phyloP scores from a whole-genome alignment of 2,888 invertebrate species.

The Crioceris asparagi region DNA sequence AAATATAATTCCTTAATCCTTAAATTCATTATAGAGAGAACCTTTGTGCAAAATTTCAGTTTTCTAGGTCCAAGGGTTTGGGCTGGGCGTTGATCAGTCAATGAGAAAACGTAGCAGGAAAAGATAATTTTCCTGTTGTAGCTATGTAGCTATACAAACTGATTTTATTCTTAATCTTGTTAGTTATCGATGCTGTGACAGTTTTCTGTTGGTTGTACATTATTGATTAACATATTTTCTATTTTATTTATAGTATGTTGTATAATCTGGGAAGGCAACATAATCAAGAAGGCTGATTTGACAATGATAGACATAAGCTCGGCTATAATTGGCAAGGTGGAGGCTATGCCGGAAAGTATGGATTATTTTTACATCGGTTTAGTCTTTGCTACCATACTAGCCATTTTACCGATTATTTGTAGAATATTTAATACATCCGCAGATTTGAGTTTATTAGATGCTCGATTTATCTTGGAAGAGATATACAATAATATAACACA shows the following conservation, averaged over 20 bases:
- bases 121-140: no score
- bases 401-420: constrained; percentile 51
- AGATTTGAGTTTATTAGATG: constrained; percentile 6
- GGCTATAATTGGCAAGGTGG: constrained; percentile 85
- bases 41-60: no score
- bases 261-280: constrained; percentile 86
- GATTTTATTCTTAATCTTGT: background rate
- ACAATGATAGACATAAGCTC: constrained; percentile 92
- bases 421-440: constrained; percentile 24
- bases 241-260: constrained; percentile 66
- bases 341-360: constrained; percentile 64
- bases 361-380: constrained; percentile 69
- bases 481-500: constrained; percentile 10
- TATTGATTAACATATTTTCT: no score
- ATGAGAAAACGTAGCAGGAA: no score
- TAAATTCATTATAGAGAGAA: no score
- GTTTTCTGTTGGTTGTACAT: no score
- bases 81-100: no score
- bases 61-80: no score
- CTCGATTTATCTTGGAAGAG: constrained; percentile 7
- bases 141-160: no score
- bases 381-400: constrained; percentile 47
- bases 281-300: constrained; percentile 85
- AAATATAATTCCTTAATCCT: no score
- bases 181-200: background rate